Evolutionary conservation across 2,888 invertebrate species (phyloP).

Genomic region (Tholera decimalis): DNA sequence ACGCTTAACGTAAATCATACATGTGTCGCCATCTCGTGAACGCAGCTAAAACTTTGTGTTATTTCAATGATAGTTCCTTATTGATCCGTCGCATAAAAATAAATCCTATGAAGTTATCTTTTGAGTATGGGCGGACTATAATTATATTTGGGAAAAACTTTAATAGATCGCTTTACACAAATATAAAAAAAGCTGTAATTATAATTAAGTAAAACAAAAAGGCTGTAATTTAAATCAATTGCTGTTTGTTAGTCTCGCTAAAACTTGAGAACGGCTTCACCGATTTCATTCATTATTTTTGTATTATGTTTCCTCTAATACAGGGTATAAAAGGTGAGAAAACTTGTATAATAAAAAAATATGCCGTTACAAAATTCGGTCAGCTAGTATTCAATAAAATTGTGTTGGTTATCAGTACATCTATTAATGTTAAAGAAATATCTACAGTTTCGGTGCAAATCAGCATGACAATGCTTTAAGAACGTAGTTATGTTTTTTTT

Average conservation of each 20-base stretch:
- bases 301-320: no score
- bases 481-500: background rate
- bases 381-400: no score
- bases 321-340: no score
- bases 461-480: background rate
- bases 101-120: background rate
- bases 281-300: no score
- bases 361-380: no score
- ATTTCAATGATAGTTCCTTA: constrained; percentile 28
- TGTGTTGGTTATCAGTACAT: background rate
- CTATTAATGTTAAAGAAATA: background rate
- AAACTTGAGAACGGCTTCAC: no score
- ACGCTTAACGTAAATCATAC: constrained; percentile 6
- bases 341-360: no score
- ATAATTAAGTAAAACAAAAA: no score
- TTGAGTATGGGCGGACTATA: background rate
- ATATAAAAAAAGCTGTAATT: no score
- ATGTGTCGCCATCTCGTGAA: constrained; percentile 63
- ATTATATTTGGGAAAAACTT: background rate
- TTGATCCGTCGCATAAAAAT: constrained; percentile 25
- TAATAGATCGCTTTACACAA: background rate
- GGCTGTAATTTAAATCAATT: no score
- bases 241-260: no score
- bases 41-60: constrained; percentile 28
- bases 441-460: background rate